phyloP scores from a whole-genome alignment of 2,113 vertebrate species.

The Saimiri boliviensis region DNA sequence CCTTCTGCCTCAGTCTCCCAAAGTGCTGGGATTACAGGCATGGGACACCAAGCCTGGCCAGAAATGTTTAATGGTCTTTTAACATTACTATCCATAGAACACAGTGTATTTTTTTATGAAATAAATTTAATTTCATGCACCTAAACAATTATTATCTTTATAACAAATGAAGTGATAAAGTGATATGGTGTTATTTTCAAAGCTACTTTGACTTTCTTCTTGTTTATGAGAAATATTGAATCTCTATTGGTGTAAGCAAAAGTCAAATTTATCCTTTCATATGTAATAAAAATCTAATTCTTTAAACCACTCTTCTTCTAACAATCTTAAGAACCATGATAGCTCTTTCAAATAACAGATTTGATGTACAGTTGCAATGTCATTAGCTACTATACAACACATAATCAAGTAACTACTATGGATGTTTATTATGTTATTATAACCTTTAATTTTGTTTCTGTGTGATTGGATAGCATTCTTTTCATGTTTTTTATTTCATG shows the following conservation, averaged over 20 bases:
- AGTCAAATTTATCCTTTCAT: slow-evolving; percentile 30
- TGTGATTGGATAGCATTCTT: background rate
- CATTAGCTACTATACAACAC: background rate
- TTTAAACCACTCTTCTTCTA: slow-evolving; percentile 33
- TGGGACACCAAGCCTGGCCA: too few relatives aligned
- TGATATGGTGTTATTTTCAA: slow-evolving; percentile 42
- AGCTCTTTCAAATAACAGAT: slow-evolving; percentile 4
- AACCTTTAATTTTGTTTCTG: background rate
- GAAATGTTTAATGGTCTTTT: background rate
- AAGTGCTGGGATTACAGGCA: too few relatives aligned
- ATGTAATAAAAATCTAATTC: slow-evolving; percentile 52
- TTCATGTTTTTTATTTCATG: background rate
- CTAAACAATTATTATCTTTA: background rate
- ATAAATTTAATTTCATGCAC: background rate
- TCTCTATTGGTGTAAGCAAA: background rate
- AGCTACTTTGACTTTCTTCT: background rate
- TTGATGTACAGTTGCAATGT: background rate
- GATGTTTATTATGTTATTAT: background rate
- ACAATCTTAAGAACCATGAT: slow-evolving; percentile 26
- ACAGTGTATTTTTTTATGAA: background rate
- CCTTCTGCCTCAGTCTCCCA: too few relatives aligned
- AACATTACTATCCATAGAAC: background rate
- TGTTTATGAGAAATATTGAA: slow-evolving; percentile 33
- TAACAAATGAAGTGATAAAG: background rate
- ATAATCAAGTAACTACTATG: slow-evolving; percentile 17